Evolutionary conservation across 2,113 vertebrate genomes (phyloP).

Genomic region (Tachycineta bicolor): DNA sequence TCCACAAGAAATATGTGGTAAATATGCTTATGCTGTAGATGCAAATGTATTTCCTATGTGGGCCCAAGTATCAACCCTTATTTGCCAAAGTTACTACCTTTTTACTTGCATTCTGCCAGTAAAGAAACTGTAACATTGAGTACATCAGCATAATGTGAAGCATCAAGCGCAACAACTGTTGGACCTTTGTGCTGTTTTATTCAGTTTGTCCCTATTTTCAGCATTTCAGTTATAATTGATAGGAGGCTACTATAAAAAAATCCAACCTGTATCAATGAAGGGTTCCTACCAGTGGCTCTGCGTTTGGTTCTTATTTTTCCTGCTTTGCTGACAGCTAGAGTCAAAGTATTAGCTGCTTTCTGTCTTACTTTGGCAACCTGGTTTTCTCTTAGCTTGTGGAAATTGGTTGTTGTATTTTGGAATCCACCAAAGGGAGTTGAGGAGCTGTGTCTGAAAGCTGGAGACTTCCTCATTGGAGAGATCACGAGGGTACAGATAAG

Average conservation of each 20-base stretch:
- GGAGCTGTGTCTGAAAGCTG: background rate
- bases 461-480: background rate
- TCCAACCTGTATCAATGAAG: background rate
- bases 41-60: background rate
- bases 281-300: background rate
- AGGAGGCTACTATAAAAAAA: background rate
- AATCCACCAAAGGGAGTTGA: background rate
- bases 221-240: background rate
- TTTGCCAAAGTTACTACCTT: background rate
- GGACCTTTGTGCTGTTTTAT: background rate
- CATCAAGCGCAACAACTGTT: background rate
- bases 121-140: background rate
- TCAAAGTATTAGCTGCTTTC: background rate
- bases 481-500: background rate
- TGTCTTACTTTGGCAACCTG: background rate
- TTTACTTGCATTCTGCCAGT: background rate
- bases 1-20: background rate
- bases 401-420: background rate
- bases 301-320: background rate
- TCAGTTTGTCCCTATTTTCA: background rate
- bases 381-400: background rate
- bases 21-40: background rate
- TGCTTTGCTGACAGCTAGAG: background rate
- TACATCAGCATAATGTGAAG: background rate
- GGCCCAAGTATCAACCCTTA: background rate